Evolutionary conservation across 2,113 vertebrate species (phyloP), one percentile per base, ranked within the genome.

Genomic region (Eclectus roratus): DNA sequence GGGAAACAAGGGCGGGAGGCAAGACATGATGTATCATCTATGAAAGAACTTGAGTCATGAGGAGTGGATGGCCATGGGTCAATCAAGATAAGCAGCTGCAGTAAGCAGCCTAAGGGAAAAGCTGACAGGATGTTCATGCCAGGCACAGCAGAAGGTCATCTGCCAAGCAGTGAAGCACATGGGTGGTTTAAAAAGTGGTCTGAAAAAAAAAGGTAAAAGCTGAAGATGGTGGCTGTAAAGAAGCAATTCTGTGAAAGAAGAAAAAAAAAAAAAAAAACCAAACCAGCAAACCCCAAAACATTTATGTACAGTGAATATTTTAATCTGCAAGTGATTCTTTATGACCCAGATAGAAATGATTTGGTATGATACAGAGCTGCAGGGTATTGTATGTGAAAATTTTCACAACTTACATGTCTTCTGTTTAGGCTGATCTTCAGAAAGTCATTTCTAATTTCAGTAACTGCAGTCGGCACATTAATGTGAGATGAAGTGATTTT

Each of bases 401-500:
- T 66, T 83, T 83, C 25, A 80, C 76, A 19, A 12, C 6, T 79
- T 89, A 6, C 5, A 4, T 41, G 3, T 56, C 33, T 82, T 64
- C 35, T 60, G 19, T n/a, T 82, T 69, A 39, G 16, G 14, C 29
- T 66, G n/a, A 70, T 70, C 31, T 77, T 85, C n/a, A 73, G 47
- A 44, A 82, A 77, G 13, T 35, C 1, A 24, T 43, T 74, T 84
- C 13, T 64, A 28, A 71, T 91, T 84, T 86, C 72, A 84, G 14
- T 20, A n/a, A 2, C 31, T 70, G 23, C 13, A 80, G 33, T n/a
- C 0, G 0, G 35, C 6, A 9, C 28, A 29, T 3, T 8, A 41
- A 41, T 25, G 21, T 28, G 31, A 77, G 15, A 49, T 28, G 6
- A 66, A 74, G 12, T 17, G 9, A 12, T 61, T 69, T 72, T 77